These are phyloP conservation scores for Loriculus beryllinus DNA, from an alignment of 2,797 vertebrate genomes.

Conservation along the genomic window DNA sequence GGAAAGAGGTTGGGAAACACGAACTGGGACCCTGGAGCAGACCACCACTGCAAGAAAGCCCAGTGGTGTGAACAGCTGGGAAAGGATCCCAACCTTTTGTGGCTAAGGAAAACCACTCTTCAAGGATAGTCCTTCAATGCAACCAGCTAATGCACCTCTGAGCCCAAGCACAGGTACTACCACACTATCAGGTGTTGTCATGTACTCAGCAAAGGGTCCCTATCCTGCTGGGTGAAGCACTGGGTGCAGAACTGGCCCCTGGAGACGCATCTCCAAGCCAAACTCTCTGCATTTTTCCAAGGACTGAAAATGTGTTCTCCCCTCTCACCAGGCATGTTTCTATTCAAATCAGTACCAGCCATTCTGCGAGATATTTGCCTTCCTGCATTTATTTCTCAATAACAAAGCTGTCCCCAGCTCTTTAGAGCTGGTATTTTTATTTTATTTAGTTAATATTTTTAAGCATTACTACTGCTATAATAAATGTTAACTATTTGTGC, in stretches of 20 bases:
- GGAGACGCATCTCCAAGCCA: neutral
- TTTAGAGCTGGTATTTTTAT: slow-evolving; percentile 62
- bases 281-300: neutral
- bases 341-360: slow-evolving; percentile 55
- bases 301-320: neutral
- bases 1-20: neutral
- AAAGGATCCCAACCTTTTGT: neutral
- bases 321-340: neutral
- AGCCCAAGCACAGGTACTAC: neutral
- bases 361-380: slow-evolving; percentile 44
- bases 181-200: accelerated
- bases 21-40: neutral
- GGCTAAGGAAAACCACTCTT: neutral
- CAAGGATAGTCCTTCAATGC: neutral
- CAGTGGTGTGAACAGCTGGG: neutral
- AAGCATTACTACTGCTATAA: slow-evolving; percentile 54
- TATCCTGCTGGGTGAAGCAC: neutral
- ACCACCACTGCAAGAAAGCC: neutral
- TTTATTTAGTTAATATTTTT: slow-evolving; percentile 69
- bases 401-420: slow-evolving; percentile 57
- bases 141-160: neutral
- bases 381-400: slow-evolving; percentile 58
- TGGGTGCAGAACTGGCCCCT: neutral
- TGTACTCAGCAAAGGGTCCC: neutral
- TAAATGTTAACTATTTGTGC: slow-evolving; percentile 63